Conservation (phyloP, 2,888 invertebrate species). For the Aplocera efformata region DNA sequence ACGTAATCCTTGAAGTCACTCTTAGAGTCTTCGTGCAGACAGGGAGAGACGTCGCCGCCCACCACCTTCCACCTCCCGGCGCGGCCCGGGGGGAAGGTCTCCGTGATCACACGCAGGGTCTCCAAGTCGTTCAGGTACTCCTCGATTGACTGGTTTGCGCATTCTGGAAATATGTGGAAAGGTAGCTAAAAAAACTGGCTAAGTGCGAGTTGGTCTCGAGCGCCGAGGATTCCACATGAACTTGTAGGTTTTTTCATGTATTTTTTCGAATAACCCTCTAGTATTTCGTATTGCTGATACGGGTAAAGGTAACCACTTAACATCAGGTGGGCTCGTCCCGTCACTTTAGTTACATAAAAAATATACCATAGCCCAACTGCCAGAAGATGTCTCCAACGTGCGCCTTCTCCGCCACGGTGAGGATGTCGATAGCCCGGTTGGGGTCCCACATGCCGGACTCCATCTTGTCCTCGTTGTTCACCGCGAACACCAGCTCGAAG, state of each 20-base stretch:
- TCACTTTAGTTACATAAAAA: too few species aligned
- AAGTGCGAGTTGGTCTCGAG: too few species aligned
- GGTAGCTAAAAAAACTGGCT: background rate
- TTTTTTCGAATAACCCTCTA: too few species aligned
- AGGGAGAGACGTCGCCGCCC: slow-evolving; percentile 81
- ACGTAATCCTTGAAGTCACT: slow-evolving; percentile 80
- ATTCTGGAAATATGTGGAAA: slow-evolving; percentile 57
- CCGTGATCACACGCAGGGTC: slow-evolving; percentile 83
- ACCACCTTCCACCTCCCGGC: slow-evolving; percentile 79
- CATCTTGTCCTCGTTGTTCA: slow-evolving; percentile 80
- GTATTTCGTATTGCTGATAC: too few species aligned
- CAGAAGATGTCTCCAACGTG: slow-evolving; percentile 83
- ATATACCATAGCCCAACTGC: slow-evolving; percentile 89
- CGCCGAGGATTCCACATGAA: too few species aligned
- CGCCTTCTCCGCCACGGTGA: slow-evolving; percentile 84
- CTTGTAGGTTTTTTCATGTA: too few species aligned
- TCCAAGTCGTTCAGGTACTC: slow-evolving; percentile 82
- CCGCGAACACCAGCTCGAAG: slow-evolving; percentile 84
- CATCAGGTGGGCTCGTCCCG: too few species aligned
- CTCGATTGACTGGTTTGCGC: slow-evolving; percentile 71
- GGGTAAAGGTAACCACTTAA: too few species aligned
- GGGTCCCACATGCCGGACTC: slow-evolving; percentile 83
- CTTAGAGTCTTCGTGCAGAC: slow-evolving; percentile 69
- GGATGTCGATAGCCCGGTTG: slow-evolving; percentile 82
- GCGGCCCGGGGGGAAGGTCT: slow-evolving; percentile 80